phyloP scores from a whole-genome alignment of 2,797 vertebrate species.

The Prunella strophiata region DNA sequence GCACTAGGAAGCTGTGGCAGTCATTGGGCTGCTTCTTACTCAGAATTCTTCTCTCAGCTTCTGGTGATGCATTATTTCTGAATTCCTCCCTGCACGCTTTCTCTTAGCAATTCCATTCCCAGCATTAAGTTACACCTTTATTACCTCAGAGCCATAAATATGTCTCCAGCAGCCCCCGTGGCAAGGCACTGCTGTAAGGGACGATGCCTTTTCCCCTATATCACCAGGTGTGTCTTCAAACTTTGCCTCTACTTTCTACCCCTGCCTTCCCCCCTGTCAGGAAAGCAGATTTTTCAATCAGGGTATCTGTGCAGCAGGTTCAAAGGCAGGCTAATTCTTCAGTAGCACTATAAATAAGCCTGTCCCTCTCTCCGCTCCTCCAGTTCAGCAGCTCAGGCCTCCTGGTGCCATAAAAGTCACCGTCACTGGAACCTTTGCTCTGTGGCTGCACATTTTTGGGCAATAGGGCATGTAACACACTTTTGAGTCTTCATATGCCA shows the following conservation, averaged over 20 bases:
- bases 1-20: background rate
- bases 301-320: background rate
- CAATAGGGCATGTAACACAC: conserved; percentile 20
- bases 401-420: conserved; percentile 43
- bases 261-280: background rate
- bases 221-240: background rate
- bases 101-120: background rate
- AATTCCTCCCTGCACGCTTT: background rate
- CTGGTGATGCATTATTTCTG: background rate
- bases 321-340: conserved; percentile 43
- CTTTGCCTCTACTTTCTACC: background rate
- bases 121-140: background rate
- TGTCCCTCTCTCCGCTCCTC: background rate
- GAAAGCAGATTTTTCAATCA: conserved; percentile 8
- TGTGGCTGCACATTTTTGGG: background rate
- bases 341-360: conserved; percentile 32
- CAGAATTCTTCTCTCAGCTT: background rate
- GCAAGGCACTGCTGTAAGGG: background rate
- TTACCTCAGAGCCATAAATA: background rate
- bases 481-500: conserved; percentile 31
- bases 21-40: background rate
- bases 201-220: background rate
- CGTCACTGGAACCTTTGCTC: conserved; percentile 3
- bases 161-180: background rate
- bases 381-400: conserved; percentile 46